A percentile compares a stretch with the other conserved stretches of the same genome.
Conservation (phyloP, 2,888 invertebrate species). For the Sesia bembeciformis region DNA sequence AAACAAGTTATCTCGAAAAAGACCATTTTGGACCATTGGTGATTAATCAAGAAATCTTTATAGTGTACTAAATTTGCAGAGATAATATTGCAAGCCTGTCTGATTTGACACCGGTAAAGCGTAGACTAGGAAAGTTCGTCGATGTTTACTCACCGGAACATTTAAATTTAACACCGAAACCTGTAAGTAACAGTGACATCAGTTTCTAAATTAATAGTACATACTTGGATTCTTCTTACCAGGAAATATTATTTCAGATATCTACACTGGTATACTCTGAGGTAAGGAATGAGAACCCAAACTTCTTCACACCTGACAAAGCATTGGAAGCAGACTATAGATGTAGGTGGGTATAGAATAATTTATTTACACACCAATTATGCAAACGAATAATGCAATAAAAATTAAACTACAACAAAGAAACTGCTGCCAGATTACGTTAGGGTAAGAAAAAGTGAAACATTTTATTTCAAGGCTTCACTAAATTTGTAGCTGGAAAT, state of each 20-base stretch:
- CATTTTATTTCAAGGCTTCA: too few relatives aligned
- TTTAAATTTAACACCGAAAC: constrained; percentile 58
- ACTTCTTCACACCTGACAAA: constrained; percentile 44
- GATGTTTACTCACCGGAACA: constrained; percentile 68
- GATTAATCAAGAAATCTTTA: background rate
- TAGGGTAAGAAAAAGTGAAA: background rate
- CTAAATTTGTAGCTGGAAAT: too few relatives aligned
- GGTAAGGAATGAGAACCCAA: constrained; percentile 39
- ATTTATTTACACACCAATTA: background rate
- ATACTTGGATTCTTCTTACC: background rate
- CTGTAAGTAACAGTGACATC: constrained; percentile 34
- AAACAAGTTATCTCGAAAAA: background rate
- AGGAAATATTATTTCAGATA: constrained; percentile 27
- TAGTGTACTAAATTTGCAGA: constrained; percentile 20
- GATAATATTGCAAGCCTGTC: constrained; percentile 29
- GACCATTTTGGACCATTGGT: background rate
- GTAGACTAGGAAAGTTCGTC: constrained; percentile 53
- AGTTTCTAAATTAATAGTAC: background rate
- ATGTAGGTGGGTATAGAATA: constrained; percentile 40
- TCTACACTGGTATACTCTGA: constrained; percentile 24
- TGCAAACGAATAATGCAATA: background rate
- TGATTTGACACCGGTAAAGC: constrained; percentile 45
- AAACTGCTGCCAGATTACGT: background rate
- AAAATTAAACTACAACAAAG: background rate
- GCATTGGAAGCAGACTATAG: constrained; percentile 32